Base-by-base conservation (phyloP, 2,113 vertebrate species). In the Seriola quinqueradiata region DNA sequence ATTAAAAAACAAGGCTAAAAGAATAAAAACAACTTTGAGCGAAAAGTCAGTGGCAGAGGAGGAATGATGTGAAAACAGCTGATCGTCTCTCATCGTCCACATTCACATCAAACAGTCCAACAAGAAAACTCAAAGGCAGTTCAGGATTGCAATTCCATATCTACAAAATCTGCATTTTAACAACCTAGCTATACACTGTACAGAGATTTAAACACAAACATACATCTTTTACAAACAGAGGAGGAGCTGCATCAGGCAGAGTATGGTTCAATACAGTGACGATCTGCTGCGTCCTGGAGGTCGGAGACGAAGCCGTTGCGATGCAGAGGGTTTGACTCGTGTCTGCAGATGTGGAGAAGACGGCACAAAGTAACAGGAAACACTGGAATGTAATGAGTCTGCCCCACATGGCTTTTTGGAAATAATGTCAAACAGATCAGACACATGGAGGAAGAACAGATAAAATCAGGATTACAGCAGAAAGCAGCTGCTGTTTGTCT, bases 161-260 rank as follows among this genome's bases (percentile, higher is more conserved):
- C 96, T 98, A 97, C 96, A 97, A 97, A 97, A 96, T 94, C 94
- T 93, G 92, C 92, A 96, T 93, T 95, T 92, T 92, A 94, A 96
- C 90, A 97, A 96, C 92, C 94, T 92, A 92, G 90, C 58, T 97
- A 97, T 98, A 98, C 97, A 98, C 92, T 96, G 95, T 97, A 97
- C 96, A 97, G 95, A 96, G 85, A 94, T 94, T 77, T 64, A 16
- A 96, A 96, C 93, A 96, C 93, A 96, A 96, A 97, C 96, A 94
- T 96, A 97, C 95, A 97, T 95, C 94, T 96, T 85, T 95, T 96
- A 96, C 95, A 96, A 96, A 96, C 90, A 78, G 58, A 77, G 64
- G 44, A 14, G 12, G 46, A 70, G 71, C 34, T 67, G 57, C 69
- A 90, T 94, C 95, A 96, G 95, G 95, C 92, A 95, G 94, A 79